These are phyloP conservation scores for Crocallis elinguaria DNA, from an alignment of 2,888 invertebrate genomes.

Conservation along the genomic window DNA sequence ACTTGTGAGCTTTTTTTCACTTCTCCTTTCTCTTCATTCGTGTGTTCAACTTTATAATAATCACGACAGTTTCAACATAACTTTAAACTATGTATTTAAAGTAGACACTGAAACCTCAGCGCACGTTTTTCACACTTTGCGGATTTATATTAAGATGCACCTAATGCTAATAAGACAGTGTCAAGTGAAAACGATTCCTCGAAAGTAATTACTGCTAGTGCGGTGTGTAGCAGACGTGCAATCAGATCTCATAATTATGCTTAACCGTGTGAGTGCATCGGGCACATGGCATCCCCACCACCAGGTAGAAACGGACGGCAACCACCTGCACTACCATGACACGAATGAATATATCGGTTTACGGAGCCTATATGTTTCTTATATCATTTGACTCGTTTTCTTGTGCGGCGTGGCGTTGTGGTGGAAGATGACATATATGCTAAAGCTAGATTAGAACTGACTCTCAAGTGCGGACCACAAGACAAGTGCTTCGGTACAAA, in stretches of 20 bases:
- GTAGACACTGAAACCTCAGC: too few relatives aligned
- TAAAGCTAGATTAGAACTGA: too few relatives aligned
- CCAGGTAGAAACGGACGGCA: conserved; percentile 16
- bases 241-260: conserved; percentile 47
- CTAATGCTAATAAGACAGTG: conserved; percentile 9
- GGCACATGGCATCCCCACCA: conserved; percentile 31
- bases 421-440: too few relatives aligned
- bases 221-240: conserved; percentile 45
- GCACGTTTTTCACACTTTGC: background rate
- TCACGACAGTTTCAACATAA: too few relatives aligned
- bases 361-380: background rate
- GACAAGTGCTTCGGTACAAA: too few relatives aligned
- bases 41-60: too few relatives aligned
- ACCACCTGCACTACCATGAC: conserved; percentile 12
- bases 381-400: too few relatives aligned
- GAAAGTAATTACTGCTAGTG: conserved; percentile 38
- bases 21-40: too few relatives aligned
- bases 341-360: conserved; percentile 7
- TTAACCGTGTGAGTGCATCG: conserved; percentile 41
- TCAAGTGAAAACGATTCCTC: conserved; percentile 46
- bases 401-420: too few relatives aligned
- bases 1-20: too few relatives aligned
- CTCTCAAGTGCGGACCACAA: too few relatives aligned
- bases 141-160: background rate
- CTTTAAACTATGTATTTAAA: too few relatives aligned